Evolutionary conservation across 2,888 invertebrate genomes (phyloP), one percentile per base, ranked within the genome.

Genomic region (Linnaemya vulpina): DNA sequence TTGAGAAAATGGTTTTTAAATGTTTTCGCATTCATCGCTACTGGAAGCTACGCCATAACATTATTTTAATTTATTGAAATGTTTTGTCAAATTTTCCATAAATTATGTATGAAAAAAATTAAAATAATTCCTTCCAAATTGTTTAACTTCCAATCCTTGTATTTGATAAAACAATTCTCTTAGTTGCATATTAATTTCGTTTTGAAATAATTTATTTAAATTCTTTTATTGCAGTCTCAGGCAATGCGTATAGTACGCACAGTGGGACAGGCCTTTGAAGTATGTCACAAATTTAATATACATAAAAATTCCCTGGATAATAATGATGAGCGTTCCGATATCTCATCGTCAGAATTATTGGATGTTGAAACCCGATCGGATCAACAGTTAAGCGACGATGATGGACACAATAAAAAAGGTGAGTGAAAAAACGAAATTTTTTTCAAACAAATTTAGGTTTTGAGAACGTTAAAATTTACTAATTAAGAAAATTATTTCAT

Each of bases 241-340:
- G 99, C 99, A 43, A 98, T 99, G 98, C 95, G 97, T 89, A 97
- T 99, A 89, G 99, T 99, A 85, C 95, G 99, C 90, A 99, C 99
- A 9, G 98, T 99, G 88, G 99, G 99, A 63, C 99, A 99, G 93
- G 99, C 99, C 49, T 99, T 99, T 93, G 99, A 99, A 93, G 99
- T 99, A 92, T 99, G 99, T 94, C 99, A 99, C 95, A 98, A 98
- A 94, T 94, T 97, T 93, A 96, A 96, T 90, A 94, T 95, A 90
- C 95, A 94, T 90, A 92, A 92, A 90, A 92, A 92, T 92, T 92
- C 92, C 91, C 89, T 91, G 90, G 92, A 92, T 88, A 91, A 92
- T 88, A 92, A 92, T 88, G 92, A 92, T 86, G 92, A 93, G 88
- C 89, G 92, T 86, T 92, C 92, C 75, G 92, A 92, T 88, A 90